A percentile compares a stretch with the other conserved stretches of the same genome.
Conservation (phyloP, 2,797 vertebrate genomes). For the Galaxias olidus region DNA sequence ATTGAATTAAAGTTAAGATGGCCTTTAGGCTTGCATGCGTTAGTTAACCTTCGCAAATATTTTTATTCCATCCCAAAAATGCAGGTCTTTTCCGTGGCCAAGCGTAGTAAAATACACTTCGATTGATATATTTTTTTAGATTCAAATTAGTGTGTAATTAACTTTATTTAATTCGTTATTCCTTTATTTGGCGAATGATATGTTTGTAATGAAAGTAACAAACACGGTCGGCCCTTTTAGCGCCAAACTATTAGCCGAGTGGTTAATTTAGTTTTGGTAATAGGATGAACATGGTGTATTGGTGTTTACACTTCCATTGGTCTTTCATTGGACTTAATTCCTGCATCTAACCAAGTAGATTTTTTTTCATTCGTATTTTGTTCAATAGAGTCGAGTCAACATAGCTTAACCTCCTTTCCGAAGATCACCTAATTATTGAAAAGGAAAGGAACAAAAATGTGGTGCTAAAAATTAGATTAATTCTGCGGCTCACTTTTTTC, state of each 20-base stretch:
- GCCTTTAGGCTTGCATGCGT: not conserved
- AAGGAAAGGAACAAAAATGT: no score
- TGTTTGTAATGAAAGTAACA: slow-evolving; percentile 93
- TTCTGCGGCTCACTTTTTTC: no score
- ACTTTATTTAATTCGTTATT: slow-evolving; percentile 93
- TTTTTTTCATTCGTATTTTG: not conserved
- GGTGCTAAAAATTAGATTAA: no score
- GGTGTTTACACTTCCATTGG: slow-evolving; percentile 14
- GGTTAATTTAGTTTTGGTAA: slow-evolving; percentile 77
- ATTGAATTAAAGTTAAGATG: no score
- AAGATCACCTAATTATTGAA: no score
- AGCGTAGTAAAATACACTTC: slow-evolving; percentile 68
- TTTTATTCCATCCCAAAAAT: no score
- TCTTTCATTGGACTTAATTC: slow-evolving; percentile 8
- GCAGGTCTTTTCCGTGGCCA: slow-evolving; percentile 7
- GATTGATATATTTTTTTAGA: slow-evolving; percentile 79
- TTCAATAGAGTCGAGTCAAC: no score
- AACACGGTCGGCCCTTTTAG: slow-evolving; percentile 84
- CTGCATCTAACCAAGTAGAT: not conserved
- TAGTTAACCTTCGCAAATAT: not conserved
- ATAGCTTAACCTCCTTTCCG: no score
- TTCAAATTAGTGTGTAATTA: slow-evolving; percentile 89
- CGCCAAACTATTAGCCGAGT: slow-evolving; percentile 81
- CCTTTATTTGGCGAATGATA: slow-evolving; percentile 88
- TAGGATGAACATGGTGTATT: slow-evolving; percentile 56